phyloP scores from a whole-genome alignment of 2,113 vertebrate genomes.

The Zosterops borbonicus region DNA sequence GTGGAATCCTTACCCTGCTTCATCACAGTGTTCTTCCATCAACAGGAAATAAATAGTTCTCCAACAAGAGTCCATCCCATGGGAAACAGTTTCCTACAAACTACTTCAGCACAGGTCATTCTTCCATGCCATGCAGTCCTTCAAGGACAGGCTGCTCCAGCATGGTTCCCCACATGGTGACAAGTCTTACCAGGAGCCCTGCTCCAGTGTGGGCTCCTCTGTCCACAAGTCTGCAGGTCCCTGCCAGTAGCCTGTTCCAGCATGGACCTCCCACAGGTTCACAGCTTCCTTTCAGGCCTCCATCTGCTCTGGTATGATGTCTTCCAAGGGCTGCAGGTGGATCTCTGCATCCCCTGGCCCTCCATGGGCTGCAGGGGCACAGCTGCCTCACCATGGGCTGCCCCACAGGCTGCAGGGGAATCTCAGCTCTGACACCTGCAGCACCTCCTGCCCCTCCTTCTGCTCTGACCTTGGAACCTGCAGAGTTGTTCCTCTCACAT shows the following conservation, averaged over 20 bases:
- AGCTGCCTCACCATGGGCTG: background rate
- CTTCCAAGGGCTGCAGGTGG: accelerated
- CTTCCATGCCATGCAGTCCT: background rate
- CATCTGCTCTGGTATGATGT: accelerated
- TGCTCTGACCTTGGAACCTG: background rate
- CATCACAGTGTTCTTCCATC: background rate
- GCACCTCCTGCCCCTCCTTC: background rate
- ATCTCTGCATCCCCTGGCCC: background rate
- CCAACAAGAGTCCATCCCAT: accelerated
- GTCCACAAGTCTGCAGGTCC: accelerated
- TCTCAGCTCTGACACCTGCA: accelerated
- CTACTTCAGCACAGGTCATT: background rate
- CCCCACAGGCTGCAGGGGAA: background rate
- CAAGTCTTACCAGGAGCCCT: background rate
- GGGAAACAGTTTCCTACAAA: background rate
- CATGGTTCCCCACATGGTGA: accelerated
- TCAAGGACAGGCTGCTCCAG: background rate
- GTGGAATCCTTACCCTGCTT: background rate
- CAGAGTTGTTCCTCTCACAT: background rate
- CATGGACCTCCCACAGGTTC: accelerated
- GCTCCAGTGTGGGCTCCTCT: background rate
- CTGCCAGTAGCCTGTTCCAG: background rate
- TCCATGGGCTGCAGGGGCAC: background rate
- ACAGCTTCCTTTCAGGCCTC: background rate
- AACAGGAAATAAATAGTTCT: background rate